Base-by-base conservation (phyloP, 2,888 invertebrate species). In the Dicyrtomina minuta region DNA sequence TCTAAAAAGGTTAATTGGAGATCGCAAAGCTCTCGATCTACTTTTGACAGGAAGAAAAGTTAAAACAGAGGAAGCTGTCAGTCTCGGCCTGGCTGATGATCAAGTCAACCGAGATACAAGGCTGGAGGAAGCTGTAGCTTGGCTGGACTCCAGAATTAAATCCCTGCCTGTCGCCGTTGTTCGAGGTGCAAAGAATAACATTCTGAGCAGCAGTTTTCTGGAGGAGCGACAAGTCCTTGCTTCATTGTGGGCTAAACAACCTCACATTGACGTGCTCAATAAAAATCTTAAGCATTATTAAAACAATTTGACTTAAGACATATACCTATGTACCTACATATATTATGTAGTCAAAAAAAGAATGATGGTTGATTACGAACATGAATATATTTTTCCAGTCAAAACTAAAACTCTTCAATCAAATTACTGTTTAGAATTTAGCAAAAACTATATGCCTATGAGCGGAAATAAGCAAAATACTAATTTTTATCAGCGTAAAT, bases 1-100 rank as follows among this genome's bases (percentile, higher is more conserved):
- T 6, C 80, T 85, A 13, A 81, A 81, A 0, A 75, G 80, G 56
- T 74, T 83, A 1, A 68, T 84, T 1, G 85, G 85, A 0, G 78
- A 80, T 17, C 79, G 77, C 20, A 80, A 78, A 65, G 83, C 85
- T 0, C 75, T 85, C n/a, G 81, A 83, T 8, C 55, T 85, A 12
- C 75, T 85, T 20, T 59, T 79, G 8, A 79, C 81, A 1, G 79
- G 79, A 8, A 75, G 80, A 68, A 78, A 81, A 17, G 62, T 85
- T 10, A 69, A 75, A 22, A 77, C 81, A 2, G 70, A 79, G 1
- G 81, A 83, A 66, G 83, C 84, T 1, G 39, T 80, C 8, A 71
- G 77, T n/a, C 71, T 82, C 8, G 83, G 84, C 1, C 75, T 85
- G 15, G 82, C 81, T 1, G 81, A 83, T 77, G 80, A 79, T 41